phyloP scores from a whole-genome alignment of 2,888 invertebrate genomes.

The Sarcophaga caerulescens region DNA sequence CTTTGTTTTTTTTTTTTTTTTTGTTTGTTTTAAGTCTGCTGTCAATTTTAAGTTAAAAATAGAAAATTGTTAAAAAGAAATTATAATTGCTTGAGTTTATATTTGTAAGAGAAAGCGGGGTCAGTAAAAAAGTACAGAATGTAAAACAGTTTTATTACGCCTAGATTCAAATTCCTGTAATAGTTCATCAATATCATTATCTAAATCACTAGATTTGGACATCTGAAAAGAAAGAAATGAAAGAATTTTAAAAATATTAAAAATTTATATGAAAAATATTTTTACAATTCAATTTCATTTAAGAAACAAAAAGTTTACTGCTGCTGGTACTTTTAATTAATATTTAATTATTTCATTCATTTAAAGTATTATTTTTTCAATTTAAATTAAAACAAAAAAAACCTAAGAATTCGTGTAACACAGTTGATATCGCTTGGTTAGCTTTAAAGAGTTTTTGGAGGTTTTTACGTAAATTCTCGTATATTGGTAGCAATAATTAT shows the following conservation, averaged over 20 bases:
- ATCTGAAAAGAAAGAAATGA: constrained; percentile 81
- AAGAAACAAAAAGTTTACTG: too few species aligned
- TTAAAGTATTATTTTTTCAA: too few species aligned
- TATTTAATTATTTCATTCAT: too few species aligned
- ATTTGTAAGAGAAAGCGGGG: constrained; percentile 46
- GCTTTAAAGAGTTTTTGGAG: too few species aligned
- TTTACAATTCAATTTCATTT: too few species aligned
- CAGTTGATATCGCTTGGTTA: too few species aligned
- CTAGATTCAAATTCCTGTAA: constrained; percentile 96
- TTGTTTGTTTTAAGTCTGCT: constrained; percentile 35
- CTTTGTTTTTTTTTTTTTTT: not conserved
- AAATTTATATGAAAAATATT: too few species aligned
- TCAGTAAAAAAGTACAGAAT: constrained; percentile 97
- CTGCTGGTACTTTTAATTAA: too few species aligned
- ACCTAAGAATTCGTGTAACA: too few species aligned
- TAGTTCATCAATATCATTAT: constrained; percentile 98
- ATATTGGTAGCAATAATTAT: too few species aligned
- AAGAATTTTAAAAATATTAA: not conserved
- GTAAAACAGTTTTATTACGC: constrained; percentile 92
- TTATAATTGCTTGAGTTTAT: not conserved
- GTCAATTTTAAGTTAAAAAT: constrained; percentile 21
- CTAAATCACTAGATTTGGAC: constrained; percentile 94
- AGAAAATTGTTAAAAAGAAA: constrained; percentile 14
- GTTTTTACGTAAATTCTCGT: too few species aligned
- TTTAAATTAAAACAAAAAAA: too few species aligned